A percentile compares a stretch with the other conserved stretches of the same genome.
Conservation (phyloP, 2,888 invertebrate species). For the Caenorhabditis sinica region DNA sequence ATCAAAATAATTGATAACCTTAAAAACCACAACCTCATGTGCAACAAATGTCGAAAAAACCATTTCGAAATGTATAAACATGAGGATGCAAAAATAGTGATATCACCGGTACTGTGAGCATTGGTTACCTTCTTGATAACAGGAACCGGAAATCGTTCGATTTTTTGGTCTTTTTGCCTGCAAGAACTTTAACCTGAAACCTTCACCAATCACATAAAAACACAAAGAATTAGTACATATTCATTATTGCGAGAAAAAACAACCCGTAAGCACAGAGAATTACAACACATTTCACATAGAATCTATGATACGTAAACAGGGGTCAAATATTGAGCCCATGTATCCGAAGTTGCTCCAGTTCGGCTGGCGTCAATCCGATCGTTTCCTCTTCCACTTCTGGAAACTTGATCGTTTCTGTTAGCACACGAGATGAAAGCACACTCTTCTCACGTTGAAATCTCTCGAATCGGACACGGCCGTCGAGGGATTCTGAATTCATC, state of each 20-base stretch:
- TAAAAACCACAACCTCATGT: too few species aligned
- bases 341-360: slow-evolving; percentile 31
- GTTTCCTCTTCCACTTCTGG: slow-evolving; percentile 49
- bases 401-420: slow-evolving; percentile 16
- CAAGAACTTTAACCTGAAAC: too few species aligned
- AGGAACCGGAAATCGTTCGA: neutral
- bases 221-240: neutral
- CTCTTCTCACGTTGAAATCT: slow-evolving; percentile 42
- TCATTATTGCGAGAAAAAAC: neutral
- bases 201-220: neutral
- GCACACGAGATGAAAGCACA: neutral
- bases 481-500: slow-evolving; percentile 53
- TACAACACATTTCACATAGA: neutral
- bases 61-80: neutral
- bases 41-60: too few species aligned
- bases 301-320: neutral
- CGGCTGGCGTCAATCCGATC: slow-evolving; percentile 28
- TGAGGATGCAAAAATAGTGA: neutral
- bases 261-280: slow-evolving; percentile 1
- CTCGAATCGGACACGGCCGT: slow-evolving; percentile 66
- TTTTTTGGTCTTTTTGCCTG: too few species aligned
- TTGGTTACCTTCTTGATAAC: neutral
- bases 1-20: too few species aligned
- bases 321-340: slow-evolving; percentile 47
- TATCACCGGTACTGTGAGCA: neutral